phyloP scores from a whole-genome alignment of 2,888 invertebrate genomes.

The Euproctis similis region DNA sequence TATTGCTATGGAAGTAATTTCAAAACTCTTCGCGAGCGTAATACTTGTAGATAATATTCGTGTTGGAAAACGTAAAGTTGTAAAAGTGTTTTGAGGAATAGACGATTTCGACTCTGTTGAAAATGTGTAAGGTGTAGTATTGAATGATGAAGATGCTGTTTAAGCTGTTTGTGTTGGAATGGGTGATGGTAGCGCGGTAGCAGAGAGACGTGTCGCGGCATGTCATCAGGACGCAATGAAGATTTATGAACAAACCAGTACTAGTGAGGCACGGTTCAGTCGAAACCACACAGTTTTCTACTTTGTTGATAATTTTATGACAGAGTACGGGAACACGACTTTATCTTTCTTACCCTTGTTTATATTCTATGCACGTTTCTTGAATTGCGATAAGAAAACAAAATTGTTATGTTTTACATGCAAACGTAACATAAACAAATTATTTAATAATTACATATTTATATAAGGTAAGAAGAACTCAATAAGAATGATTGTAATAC shows the following conservation, averaged over 20 bases:
- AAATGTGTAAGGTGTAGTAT: constrained; percentile 21
- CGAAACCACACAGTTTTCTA: constrained; percentile 50
- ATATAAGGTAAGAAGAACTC: too few relatives aligned
- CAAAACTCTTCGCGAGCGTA: constrained; percentile 33
- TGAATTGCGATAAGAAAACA: constrained; percentile 20
- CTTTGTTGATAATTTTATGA: constrained; percentile 45
- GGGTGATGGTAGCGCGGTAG: constrained; percentile 59
- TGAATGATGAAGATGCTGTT: constrained; percentile 14
- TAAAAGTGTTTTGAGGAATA: constrained; percentile 19
- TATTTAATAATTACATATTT: too few relatives aligned
- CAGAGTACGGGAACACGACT: constrained; percentile 30
- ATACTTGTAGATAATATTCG: constrained; percentile 45
- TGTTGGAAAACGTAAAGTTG: constrained; percentile 48
- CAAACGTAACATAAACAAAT: constrained; percentile 14
- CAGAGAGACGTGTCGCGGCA: constrained; percentile 71
- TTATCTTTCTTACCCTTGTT: constrained; percentile 16
- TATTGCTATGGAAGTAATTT: constrained; percentile 35
- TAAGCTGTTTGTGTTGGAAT: constrained; percentile 36
- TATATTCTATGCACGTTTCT: constrained; percentile 26
- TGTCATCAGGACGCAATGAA: constrained; percentile 75
- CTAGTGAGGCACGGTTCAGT: constrained; percentile 51
- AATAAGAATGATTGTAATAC: constrained; percentile 1
- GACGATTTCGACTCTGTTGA: constrained; percentile 15
- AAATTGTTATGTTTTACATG: constrained; percentile 17
- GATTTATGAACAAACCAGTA: constrained; percentile 70